Evolutionary conservation across 2,113 vertebrate genomes (phyloP).

Genomic region (Labrus mixtus): DNA sequence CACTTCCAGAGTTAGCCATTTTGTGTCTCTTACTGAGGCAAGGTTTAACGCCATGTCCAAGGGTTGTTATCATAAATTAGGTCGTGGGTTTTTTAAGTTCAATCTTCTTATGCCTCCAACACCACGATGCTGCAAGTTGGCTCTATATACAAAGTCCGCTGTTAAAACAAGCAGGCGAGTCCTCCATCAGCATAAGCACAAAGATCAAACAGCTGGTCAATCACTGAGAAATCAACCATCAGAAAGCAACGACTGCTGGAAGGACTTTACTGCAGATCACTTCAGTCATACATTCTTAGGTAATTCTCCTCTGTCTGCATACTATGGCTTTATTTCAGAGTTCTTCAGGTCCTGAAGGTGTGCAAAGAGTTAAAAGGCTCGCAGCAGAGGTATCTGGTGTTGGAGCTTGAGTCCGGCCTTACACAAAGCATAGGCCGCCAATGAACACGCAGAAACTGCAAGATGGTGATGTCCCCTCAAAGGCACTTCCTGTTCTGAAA

Average conservation of each 20-base stretch:
- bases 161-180: slow-evolving; percentile 48
- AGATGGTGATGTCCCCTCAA: slow-evolving; percentile 81
- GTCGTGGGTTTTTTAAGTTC: slow-evolving; percentile 24
- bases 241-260: background rate
- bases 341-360: slow-evolving; percentile 62
- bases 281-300: slow-evolving; percentile 70
- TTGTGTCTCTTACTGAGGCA: slow-evolving; percentile 93
- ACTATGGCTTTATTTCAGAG: slow-evolving; percentile 41
- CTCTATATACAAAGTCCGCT: slow-evolving; percentile 41
- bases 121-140: slow-evolving; percentile 29
- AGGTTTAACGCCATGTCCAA: slow-evolving; percentile 94
- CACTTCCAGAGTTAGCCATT: slow-evolving; percentile 96
- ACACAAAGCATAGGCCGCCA: slow-evolving; percentile 68
- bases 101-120: slow-evolving; percentile 28
- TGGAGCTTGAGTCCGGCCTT: slow-evolving; percentile 67
- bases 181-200: slow-evolving; percentile 72
- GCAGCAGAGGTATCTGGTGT: slow-evolving; percentile 80
- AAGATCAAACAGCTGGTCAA: slow-evolving; percentile 41
- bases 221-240: slow-evolving; percentile 24
- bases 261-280: slow-evolving; percentile 10
- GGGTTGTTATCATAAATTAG: slow-evolving; percentile 46
- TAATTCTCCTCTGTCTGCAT: slow-evolving; percentile 64
- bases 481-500: slow-evolving; percentile 91
- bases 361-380: slow-evolving; percentile 78
- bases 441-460: slow-evolving; percentile 70